Evolutionary conservation across 37 sponge, comb jelly and placozoan genomes (phyloP).

Genomic region (Haliclona indistincta): DNA sequence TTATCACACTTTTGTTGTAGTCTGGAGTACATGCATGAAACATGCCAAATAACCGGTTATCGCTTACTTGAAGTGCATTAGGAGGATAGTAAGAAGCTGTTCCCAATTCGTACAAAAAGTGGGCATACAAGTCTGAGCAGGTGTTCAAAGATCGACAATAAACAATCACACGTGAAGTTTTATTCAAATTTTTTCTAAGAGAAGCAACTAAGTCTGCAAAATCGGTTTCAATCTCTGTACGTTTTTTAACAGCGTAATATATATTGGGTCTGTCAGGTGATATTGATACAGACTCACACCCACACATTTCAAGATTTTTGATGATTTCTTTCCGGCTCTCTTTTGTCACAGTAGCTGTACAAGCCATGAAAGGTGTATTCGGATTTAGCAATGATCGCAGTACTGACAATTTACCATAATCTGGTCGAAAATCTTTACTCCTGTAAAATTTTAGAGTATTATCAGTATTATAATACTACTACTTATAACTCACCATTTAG

Average conservation of each 20-base stretch:
- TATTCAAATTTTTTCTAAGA: conserved; percentile 13
- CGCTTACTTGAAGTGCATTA: conserved; percentile 5
- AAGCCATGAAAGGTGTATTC: conserved; percentile 28
- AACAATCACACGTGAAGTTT: conserved; percentile 24
- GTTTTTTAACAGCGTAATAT: conserved; percentile 19
- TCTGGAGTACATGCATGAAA: conserved; percentile 20
- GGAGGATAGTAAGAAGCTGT: conserved; percentile 23
- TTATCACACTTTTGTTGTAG: conserved; percentile 15
- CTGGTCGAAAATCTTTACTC: conserved; percentile 54
- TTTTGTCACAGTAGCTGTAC: conserved; percentile 31
- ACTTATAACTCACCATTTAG: neutral
- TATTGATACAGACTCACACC: conserved; percentile 1
- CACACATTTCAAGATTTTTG: conserved; percentile 12
- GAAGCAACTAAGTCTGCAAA: conserved; percentile 2
- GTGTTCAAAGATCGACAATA: conserved; percentile 20
- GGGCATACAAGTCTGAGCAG: conserved; percentile 29
- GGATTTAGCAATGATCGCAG: conserved; percentile 36
- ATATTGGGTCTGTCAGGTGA: conserved; percentile 56
- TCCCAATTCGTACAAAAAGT: conserved; percentile 9
- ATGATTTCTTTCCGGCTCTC: conserved; percentile 7
- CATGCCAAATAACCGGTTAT: conserved; percentile 37
- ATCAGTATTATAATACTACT: neutral
- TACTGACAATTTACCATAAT: conserved; percentile 34
- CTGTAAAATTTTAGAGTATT: conserved; percentile 2
- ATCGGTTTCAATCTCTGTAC: conserved; percentile 20